These are phyloP conservation scores for Leptosomus discolor DNA, from an alignment of 2,113 vertebrate genomes.

Conservation along the genomic window DNA sequence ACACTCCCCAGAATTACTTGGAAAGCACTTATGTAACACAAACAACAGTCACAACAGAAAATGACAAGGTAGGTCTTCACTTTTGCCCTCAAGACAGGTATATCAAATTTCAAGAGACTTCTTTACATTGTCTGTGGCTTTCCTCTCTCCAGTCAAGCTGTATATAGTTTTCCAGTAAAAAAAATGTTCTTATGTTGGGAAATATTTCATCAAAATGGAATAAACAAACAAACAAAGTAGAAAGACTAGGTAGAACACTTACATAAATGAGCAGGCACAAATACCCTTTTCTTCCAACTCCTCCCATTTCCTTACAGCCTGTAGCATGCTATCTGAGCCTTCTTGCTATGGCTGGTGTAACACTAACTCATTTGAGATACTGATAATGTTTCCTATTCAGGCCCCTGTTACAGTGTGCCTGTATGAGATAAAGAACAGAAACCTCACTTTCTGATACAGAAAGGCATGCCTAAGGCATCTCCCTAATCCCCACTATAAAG, in stretches of 20 bases:
- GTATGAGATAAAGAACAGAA: neutral
- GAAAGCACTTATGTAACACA: neutral
- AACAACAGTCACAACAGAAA: neutral
- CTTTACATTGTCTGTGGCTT: neutral
- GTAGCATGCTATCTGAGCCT: neutral
- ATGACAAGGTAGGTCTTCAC: neutral
- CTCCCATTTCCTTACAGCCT: neutral
- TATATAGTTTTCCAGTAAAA: neutral
- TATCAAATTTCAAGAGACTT: neutral
- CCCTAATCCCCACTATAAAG: neutral
- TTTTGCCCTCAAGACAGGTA: neutral
- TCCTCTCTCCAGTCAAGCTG: neutral
- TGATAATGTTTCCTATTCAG: neutral
- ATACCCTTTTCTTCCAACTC: neutral
- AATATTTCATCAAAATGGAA: neutral
- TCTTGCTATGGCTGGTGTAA: neutral
- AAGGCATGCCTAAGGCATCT: neutral
- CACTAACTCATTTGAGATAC: neutral
- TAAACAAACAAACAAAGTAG: neutral
- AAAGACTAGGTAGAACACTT: neutral
- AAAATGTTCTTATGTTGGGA: neutral
- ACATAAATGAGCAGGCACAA: neutral
- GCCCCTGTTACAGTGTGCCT: neutral
- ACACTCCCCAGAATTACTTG: neutral
- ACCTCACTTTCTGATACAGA: neutral